phyloP scores from a whole-genome alignment of 2,888 invertebrate genomes.

The Stenoptilia bipunctidactyla region DNA sequence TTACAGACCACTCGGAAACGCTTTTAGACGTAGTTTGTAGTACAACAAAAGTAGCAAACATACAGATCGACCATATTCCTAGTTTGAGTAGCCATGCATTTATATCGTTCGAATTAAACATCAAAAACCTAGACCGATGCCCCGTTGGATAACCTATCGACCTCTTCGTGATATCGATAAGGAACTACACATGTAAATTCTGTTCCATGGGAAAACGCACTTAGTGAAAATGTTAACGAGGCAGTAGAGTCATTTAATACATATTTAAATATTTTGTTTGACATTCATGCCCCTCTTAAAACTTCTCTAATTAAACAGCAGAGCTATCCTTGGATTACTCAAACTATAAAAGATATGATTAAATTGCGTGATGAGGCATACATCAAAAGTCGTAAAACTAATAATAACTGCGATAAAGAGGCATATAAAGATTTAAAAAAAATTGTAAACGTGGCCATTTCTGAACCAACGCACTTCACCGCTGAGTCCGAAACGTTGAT shows the following conservation, averaged over 20 bases:
- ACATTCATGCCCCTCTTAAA: constrained; percentile 1
- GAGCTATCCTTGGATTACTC: constrained; percentile 4
- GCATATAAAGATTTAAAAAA: too few relatives aligned
- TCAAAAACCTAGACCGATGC: constrained; percentile 2
- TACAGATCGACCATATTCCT: neutral
- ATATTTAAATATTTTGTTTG: neutral
- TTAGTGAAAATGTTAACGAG: constrained; percentile 1
- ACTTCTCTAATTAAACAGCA: constrained; percentile 1
- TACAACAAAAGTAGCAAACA: neutral
- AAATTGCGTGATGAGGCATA: constrained; percentile 2
- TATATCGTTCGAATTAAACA: constrained; percentile 1
- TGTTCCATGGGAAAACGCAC: neutral
- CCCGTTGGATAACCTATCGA: constrained; percentile 1
- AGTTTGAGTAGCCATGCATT: neutral
- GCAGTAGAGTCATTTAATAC: neutral
- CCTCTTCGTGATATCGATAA: constrained; percentile 1
- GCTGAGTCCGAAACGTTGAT: too few relatives aligned
- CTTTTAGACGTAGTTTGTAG: constrained; percentile 3
- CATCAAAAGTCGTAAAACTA: neutral
- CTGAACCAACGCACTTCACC: too few relatives aligned
- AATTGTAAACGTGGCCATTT: too few relatives aligned
- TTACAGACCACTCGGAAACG: constrained; percentile 4
- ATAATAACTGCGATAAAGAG: too few relatives aligned
- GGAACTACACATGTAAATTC: neutral
- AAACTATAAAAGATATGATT: constrained; percentile 4